These are phyloP conservation scores for Falcaria lacertinaria DNA, from an alignment of 2,888 invertebrate species.

Conservation along the genomic window DNA sequence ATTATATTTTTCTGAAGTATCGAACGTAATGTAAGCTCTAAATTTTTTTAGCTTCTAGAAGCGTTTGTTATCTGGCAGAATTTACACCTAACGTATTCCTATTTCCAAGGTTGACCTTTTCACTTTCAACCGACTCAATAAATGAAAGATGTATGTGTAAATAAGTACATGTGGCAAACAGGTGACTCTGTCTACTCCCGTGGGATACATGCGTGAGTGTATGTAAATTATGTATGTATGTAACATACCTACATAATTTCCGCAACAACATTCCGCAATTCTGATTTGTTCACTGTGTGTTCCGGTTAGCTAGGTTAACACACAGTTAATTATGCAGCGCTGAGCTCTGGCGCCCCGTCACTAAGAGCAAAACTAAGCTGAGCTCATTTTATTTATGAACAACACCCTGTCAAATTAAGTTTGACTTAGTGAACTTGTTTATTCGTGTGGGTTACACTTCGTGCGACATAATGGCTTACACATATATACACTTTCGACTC, in stretches of 20 bases:
- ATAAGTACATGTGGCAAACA: no score
- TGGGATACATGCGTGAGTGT: background rate
- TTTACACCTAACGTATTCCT: no score
- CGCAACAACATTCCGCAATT: background rate
- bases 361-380: background rate
- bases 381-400: background rate
- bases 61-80: no score
- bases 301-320: background rate
- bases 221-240: background rate
- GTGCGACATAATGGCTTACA: background rate
- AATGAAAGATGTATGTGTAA: no score
- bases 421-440: background rate
- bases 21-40: no score
- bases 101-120: no score
- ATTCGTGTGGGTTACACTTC: background rate
- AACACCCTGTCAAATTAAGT: background rate
- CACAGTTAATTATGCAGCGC: background rate
- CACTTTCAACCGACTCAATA: no score
- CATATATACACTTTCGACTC: no score
- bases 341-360: background rate
- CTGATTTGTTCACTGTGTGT: background rate
- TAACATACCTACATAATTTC: background rate
- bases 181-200: background rate
- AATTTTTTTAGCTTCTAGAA: no score
- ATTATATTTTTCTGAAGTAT: no score